These are phyloP conservation scores for Melipona bicolor DNA, from an alignment of 2,888 invertebrate species.

Conservation along the genomic window DNA sequence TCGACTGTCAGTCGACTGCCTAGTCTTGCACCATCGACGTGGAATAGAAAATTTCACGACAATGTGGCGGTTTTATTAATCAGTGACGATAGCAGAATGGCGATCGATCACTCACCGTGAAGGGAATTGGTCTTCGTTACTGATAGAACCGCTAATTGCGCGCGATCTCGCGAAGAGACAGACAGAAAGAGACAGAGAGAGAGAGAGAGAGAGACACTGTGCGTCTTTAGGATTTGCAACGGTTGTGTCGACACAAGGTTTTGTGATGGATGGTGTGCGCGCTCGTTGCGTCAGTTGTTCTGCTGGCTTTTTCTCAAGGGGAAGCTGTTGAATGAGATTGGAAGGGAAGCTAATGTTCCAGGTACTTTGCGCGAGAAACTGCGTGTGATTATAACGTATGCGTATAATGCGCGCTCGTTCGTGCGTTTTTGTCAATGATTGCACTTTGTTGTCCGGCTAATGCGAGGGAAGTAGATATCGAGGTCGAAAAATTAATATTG, in stretches of 20 bases:
- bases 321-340: conserved; percentile 21
- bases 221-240: conserved; percentile 35
- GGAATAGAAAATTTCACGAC: conserved; percentile 41
- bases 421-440: conserved; percentile 14
- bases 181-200: too few species aligned
- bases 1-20: conserved; percentile 14
- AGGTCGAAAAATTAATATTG: neutral
- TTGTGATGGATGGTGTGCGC: conserved; percentile 25
- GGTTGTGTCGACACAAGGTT: conserved; percentile 22
- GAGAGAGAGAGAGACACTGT: conserved; percentile 8
- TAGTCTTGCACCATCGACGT: neutral
- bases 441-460: conserved; percentile 3
- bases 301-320: neutral
- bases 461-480: neutral
- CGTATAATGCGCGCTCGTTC: conserved; percentile 5
- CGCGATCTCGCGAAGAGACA: conserved; percentile 8
- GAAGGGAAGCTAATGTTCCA: conserved; percentile 13
- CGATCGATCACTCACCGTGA: conserved; percentile 57
- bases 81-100: conserved; percentile 30
- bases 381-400: conserved; percentile 22
- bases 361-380: conserved; percentile 11
- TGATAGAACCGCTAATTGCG: conserved; percentile 53
- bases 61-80: conserved; percentile 19
- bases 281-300: conserved; percentile 24
- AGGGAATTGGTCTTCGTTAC: conserved; percentile 43